Conservation (phyloP, 2,888 invertebrate species). For the Xanthia icteritia region DNA sequence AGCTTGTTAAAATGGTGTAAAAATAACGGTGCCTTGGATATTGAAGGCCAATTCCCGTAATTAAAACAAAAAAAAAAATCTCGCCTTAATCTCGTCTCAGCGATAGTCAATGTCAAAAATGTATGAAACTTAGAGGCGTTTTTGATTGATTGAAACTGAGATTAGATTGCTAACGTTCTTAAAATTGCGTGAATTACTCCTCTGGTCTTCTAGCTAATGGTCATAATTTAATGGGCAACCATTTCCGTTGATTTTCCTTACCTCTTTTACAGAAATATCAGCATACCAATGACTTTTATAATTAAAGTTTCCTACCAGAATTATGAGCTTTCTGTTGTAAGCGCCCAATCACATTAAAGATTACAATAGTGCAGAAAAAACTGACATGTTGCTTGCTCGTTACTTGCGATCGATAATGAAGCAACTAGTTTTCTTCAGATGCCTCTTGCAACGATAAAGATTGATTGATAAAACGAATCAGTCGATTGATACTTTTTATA, state of each 20-base stretch:
- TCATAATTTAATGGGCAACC: neutral
- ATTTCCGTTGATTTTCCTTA: neutral
- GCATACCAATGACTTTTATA: neutral
- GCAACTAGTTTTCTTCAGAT: constrained; percentile 34
- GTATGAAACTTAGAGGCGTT: neutral
- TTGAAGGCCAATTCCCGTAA: neutral
- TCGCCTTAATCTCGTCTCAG: neutral
- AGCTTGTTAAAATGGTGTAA: neutral
- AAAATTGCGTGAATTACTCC: neutral
- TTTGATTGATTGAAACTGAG: neutral
- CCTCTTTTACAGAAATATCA: neutral
- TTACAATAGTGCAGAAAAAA: constrained; percentile 49
- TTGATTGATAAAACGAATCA: constrained; percentile 49
- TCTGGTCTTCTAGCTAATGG: no score
- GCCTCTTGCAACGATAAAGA: constrained; percentile 35
- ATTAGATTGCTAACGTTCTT: neutral
- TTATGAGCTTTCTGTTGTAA: constrained; percentile 2
- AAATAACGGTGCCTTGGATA: neutral
- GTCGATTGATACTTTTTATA: constrained; percentile 17
- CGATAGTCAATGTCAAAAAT: neutral
- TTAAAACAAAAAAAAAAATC: no score
- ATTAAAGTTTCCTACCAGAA: neutral
- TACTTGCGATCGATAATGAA: constrained; percentile 30
- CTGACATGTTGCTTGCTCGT: constrained; percentile 20
- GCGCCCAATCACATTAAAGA: constrained; percentile 24